Conservation (phyloP, 2,797 vertebrate species). For the Aphelocoma californica region DNA sequence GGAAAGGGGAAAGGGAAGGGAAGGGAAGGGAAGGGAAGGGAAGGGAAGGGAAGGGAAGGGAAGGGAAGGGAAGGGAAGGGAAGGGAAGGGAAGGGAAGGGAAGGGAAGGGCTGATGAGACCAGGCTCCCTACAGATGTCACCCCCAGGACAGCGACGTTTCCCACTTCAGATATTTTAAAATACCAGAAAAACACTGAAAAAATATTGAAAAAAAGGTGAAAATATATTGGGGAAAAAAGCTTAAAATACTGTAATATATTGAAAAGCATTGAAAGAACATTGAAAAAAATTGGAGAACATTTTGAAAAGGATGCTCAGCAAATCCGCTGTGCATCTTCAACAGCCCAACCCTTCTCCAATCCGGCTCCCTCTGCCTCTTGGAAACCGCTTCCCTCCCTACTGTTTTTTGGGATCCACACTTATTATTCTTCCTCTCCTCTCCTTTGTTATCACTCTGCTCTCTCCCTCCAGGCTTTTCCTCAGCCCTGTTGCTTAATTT, state of each 20-base stretch:
- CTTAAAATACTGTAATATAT: background rate
- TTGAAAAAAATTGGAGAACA: background rate
- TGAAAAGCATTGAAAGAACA: background rate
- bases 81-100: background rate
- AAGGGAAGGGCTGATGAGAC: no score
- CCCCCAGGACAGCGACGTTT: accelerated
- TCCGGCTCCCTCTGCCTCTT: background rate
- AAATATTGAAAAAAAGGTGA: no score
- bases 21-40: no score
- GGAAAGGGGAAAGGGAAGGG: no score
- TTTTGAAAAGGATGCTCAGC: background rate
- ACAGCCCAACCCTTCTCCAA: background rate
- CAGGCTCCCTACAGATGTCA: accelerated
- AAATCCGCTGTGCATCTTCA: background rate
- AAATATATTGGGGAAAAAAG: background rate
- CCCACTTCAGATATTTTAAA: background rate
- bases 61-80: no score
- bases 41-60: no score
- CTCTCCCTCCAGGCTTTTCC: background rate
- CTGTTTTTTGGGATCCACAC: background rate
- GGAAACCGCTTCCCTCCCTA: background rate
- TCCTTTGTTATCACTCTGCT: background rate
- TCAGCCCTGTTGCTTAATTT: background rate
- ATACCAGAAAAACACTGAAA: background rate
- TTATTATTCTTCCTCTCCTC: background rate